Evolutionary conservation across 2,113 vertebrate species (phyloP), one percentile per base, ranked within the genome.

Genomic region (Centrocercus urophasianus): DNA sequence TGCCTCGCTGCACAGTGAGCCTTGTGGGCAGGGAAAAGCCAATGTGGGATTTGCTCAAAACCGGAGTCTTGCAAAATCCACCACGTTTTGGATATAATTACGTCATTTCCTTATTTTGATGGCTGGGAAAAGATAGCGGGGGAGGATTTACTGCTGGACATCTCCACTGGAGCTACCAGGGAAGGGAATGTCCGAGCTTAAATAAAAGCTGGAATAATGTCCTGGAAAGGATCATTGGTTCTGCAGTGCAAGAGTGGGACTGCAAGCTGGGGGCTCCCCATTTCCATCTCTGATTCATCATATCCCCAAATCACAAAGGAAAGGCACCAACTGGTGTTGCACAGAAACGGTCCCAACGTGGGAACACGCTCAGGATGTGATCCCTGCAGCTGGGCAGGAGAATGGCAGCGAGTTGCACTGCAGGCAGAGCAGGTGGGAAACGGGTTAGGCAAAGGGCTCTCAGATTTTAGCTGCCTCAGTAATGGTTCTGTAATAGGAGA

Each of bases 1-100:
- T 28, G 45, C n/a, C 24, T 47, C 15, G 11, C 72, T 63, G 32
- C 77, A 81, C 65, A 80, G 72, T 57, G 50, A 40, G 70, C 92
- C 93, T 96, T 1, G 66, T 93, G 78, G 95, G 94, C 90, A 94
- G 81, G 92, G 45, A 91, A 76, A 86, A 18, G 4, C 13, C 0
- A 0, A 19, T 52, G 24, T 27, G 63, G 48, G 84, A 66, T 94
- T 87, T 83, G 87, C 60, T 78, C 43, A 48, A 76, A 86, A 73
- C 83, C 81, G 59, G 43, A 79, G 67, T 8, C 86, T 95, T 84
- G 78, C 95, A 76, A 86, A 93, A 95, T 32, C 54, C 54, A 30
- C 54, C 3, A 0, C 6, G n/a, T 40, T 65, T 56, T 3, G 1
- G 83, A 65, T 34, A 4, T 15, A 5, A 82, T 45, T 60, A 12